Evolutionary conservation across 2,113 vertebrate species (phyloP).

Genomic region (Aplodontia rufa): DNA sequence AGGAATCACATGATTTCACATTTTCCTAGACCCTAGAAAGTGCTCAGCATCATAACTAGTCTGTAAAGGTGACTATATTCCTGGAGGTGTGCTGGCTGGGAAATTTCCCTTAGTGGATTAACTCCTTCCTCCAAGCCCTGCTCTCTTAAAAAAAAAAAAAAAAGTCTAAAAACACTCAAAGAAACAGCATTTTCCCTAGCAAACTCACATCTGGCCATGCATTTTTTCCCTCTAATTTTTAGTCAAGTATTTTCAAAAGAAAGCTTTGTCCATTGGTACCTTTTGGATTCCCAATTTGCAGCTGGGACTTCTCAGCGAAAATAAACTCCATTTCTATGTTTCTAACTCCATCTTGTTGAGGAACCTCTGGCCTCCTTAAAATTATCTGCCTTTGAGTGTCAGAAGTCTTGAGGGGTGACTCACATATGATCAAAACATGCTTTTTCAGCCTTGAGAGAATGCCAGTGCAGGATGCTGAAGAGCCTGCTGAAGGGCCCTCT

Average conservation of each 20-base stretch:
- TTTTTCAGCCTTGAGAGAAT: not conserved
- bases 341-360: not conserved
- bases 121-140: not conserved
- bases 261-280: not conserved
- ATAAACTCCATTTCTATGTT: not conserved
- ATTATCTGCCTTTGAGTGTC: not conserved
- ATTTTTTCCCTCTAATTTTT: not conserved
- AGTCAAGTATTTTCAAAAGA: not conserved
- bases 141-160: not conserved
- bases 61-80: not conserved
- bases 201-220: not conserved
- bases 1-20: not conserved
- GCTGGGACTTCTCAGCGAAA: not conserved
- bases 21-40: not conserved
- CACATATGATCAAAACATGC: not conserved
- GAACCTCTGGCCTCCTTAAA: not conserved
- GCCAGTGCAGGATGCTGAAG: not conserved
- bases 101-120: not conserved
- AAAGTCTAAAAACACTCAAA: not conserved
- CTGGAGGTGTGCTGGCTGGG: not conserved
- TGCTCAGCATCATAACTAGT: not conserved
- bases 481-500: not conserved
- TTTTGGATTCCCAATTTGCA: not conserved
- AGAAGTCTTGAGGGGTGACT: not conserved
- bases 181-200: not conserved